These are phyloP conservation scores for Poecilia latipinna DNA, from an alignment of 2,113 vertebrate genomes.

Conservation along the genomic window DNA sequence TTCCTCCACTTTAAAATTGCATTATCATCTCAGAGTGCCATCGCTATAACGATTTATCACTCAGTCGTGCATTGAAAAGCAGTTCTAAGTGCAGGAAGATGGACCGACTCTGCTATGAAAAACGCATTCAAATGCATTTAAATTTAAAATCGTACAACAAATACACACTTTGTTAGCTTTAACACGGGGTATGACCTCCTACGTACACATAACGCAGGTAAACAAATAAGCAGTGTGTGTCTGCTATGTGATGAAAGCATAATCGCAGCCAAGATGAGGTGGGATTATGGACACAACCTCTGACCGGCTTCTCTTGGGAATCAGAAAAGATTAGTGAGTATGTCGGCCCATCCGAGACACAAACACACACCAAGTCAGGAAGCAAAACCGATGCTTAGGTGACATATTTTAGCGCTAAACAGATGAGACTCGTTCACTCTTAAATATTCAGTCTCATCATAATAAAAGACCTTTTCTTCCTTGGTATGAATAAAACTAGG, in stretches of 20 bases:
- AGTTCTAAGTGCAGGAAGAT: constrained; percentile 31
- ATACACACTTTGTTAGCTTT: background rate
- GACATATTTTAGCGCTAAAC: constrained; percentile 51
- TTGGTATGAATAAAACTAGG: constrained; percentile 21
- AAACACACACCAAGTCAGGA: constrained; percentile 18
- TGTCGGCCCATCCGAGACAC: constrained; percentile 39
- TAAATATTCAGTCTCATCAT: constrained; percentile 6
- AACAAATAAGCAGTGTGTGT: constrained; percentile 20
- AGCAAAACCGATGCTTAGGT: constrained; percentile 43
- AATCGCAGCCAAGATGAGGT: constrained; percentile 69
- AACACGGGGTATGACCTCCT: background rate
- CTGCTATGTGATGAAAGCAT: constrained; percentile 42
- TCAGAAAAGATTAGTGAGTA: constrained; percentile 76
- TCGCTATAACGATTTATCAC: constrained; percentile 28
- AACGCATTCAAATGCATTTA: background rate
- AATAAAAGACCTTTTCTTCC: background rate
- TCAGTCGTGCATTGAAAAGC: constrained; percentile 16
- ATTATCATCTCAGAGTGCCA: background rate
- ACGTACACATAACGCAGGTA: background rate
- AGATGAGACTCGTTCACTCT: constrained; percentile 46
- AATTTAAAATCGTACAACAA: background rate
- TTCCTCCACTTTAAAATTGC: constrained; percentile 19
- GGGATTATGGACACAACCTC: constrained; percentile 70
- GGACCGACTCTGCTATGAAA: constrained; percentile 1
- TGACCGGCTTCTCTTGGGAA: constrained; percentile 84